These are phyloP conservation scores for Mirza zaza DNA, from an alignment of 2,113 vertebrate species.

Conservation along the genomic window DNA sequence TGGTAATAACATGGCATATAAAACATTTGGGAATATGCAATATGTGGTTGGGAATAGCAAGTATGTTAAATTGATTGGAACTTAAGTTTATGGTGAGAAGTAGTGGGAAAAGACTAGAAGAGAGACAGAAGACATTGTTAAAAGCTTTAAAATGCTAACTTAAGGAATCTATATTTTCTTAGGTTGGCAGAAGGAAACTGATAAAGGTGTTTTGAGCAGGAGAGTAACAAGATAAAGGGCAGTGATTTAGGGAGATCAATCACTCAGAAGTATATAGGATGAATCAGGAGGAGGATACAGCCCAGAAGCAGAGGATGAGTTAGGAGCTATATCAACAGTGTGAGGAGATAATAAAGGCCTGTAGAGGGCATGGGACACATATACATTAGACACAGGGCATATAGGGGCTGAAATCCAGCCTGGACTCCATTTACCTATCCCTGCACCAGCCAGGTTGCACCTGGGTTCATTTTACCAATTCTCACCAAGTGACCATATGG, in stretches of 20 bases:
- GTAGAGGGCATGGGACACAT: background rate
- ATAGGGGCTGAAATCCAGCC: background rate
- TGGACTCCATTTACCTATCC: background rate
- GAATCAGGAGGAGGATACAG: background rate
- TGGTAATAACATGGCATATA: background rate
- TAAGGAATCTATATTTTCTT: constrained; percentile 26
- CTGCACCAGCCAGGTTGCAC: background rate
- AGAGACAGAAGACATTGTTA: background rate
- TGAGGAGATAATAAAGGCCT: background rate
- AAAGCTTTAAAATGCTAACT: constrained; percentile 41
- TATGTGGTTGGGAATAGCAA: constrained; percentile 19
- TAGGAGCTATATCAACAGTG: background rate
- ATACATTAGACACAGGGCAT: background rate
- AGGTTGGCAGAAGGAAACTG: background rate
- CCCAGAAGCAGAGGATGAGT: background rate
- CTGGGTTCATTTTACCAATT: background rate
- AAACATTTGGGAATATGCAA: constrained; percentile 20
- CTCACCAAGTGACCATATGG: background rate
- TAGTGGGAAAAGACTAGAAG: constrained; percentile 14
- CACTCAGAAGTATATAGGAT: background rate
- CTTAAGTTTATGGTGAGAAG: background rate
- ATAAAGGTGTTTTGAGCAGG: constrained; percentile 4
- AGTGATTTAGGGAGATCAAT: background rate
- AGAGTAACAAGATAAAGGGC: background rate
- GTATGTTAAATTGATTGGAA: background rate